Evolutionary conservation across 2,113 vertebrate genomes (phyloP).

Genomic region (Nothoprocta perdicaria): DNA sequence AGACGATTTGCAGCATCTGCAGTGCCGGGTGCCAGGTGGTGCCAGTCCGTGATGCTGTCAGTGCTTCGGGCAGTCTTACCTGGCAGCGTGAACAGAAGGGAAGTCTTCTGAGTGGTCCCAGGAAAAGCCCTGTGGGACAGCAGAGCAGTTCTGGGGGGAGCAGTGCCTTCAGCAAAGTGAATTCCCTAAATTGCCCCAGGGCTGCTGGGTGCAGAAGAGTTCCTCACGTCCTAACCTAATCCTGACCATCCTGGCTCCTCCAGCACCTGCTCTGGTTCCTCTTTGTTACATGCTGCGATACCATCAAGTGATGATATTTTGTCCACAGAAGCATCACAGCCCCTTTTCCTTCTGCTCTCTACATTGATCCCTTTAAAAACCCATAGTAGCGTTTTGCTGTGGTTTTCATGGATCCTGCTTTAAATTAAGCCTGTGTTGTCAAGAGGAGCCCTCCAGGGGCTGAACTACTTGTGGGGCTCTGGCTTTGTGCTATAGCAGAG

Average conservation of each 20-base stretch:
- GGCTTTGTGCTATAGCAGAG: neutral
- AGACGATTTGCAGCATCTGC: neutral
- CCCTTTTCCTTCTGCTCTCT: no score
- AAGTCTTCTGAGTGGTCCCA: neutral
- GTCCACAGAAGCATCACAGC: no score
- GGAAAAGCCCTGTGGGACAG: neutral
- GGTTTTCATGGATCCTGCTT: neutral
- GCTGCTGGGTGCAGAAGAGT: neutral
- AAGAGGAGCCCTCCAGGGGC: neutral
- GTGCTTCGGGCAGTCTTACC: neutral
- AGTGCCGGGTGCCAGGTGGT: no score
- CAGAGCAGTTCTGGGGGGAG: neutral
- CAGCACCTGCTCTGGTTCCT: neutral
- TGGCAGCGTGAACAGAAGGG: neutral
- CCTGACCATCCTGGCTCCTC: neutral
- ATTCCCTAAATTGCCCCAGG: fast-evolving
- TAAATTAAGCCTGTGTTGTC: neutral
- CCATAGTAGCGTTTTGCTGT: neutral
- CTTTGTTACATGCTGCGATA: neutral
- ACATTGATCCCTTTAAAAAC: neutral
- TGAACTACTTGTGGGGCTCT: neutral
- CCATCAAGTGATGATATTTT: neutral
- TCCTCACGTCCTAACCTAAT: fast-evolving
- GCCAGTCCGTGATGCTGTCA: neutral
- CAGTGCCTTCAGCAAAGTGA: neutral